phyloP scores from a whole-genome alignment of 2,113 vertebrate genomes.

The Eurystomus gularis region DNA sequence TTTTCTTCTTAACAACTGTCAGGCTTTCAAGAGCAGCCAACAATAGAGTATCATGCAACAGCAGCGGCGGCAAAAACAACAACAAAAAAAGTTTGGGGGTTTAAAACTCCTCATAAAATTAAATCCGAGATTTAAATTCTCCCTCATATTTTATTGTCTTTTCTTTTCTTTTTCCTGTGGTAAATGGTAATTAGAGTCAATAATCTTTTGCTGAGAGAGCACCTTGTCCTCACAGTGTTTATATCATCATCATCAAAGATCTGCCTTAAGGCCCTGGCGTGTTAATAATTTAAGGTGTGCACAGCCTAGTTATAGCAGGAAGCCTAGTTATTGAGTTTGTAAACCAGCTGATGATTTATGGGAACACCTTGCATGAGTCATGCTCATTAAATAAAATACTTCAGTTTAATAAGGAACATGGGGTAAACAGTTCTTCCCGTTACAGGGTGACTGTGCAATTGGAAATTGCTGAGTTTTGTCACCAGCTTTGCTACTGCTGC shows the following conservation, averaged over 20 bases:
- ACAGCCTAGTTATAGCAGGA: conserved; percentile 93
- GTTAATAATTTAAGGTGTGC: conserved; percentile 98
- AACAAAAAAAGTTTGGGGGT: conserved; percentile 65
- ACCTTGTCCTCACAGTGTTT: conserved; percentile 93
- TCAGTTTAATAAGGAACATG: conserved; percentile 84
- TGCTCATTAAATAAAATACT: conserved; percentile 93
- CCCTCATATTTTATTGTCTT: conserved; percentile 80
- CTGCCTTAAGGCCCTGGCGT: conserved; percentile 91
- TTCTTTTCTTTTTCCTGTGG: conserved; percentile 83
- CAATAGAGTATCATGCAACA: conserved; percentile 12
- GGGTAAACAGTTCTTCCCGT: conserved; percentile 80
- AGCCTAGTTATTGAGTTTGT: conserved; percentile 97
- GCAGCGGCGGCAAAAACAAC: neutral
- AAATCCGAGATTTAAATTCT: conserved; percentile 83
- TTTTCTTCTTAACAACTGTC: conserved; percentile 65
- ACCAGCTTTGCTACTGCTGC: conserved; percentile 38
- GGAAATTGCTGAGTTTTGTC: conserved; percentile 77
- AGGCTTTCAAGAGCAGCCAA: conserved; percentile 68
- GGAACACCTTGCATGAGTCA: conserved; percentile 93
- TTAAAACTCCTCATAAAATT: conserved; percentile 79
- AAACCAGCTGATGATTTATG: conserved; percentile 98
- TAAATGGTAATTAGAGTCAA: conserved; percentile 96
- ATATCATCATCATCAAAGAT: conserved; percentile 96
- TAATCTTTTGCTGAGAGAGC: conserved; percentile 98
- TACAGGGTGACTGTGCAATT: conserved; percentile 74